Evolutionary conservation across 2,888 invertebrate species (phyloP).

Genomic region (Sarcophaga variegata): DNA sequence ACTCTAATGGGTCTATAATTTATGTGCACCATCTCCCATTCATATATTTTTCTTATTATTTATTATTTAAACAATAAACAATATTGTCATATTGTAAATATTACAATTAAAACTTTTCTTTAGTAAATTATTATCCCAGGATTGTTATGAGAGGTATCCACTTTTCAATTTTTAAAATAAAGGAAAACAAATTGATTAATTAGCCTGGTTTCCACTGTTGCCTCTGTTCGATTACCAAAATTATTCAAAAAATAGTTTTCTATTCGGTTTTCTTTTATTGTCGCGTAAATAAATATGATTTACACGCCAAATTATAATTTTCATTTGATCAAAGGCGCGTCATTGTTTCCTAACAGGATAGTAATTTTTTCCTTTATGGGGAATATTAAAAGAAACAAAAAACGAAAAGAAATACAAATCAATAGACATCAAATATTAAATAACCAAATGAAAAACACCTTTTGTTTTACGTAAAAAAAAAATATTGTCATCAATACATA

Average conservation of each 20-base stretch:
- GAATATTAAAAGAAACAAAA: neutral
- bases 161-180: slow-evolving; percentile 18
- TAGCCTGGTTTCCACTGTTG: neutral
- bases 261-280: no score
- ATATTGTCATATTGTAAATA: slow-evolving; percentile 6
- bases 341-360: slow-evolving; percentile 1
- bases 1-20: slow-evolving; percentile 30
- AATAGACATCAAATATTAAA: slow-evolving; percentile 34
- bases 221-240: neutral
- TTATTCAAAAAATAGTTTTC: neutral
- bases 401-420: neutral
- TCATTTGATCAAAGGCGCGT: slow-evolving; percentile 44
- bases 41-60: neutral
- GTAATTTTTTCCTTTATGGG: neutral
- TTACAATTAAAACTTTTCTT: slow-evolving; percentile 43
- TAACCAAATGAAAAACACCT: slow-evolving; percentile 25
- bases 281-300: slow-evolving; percentile 47
- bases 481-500: neutral
- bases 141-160: neutral
- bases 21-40: slow-evolving; percentile 1
- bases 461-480: slow-evolving; percentile 35
- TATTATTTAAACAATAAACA: neutral
- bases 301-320: slow-evolving; percentile 62
- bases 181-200: slow-evolving; percentile 48
- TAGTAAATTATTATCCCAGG: neutral